Conservation (phyloP, 2,113 vertebrate genomes). For the Siphamia tubifer region DNA sequence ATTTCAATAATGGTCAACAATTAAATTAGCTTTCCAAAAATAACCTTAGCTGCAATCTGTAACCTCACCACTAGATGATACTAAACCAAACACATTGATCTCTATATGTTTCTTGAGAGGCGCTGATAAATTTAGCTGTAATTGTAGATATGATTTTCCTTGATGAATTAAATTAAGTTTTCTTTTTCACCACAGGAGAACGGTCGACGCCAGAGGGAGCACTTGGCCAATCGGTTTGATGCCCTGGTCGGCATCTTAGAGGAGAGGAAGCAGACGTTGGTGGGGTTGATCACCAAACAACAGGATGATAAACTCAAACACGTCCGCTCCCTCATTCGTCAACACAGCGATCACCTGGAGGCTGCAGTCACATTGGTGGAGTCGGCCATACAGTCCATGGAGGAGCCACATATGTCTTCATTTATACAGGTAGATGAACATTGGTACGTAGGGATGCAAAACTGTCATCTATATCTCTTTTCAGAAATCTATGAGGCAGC, state of each 20-base stretch:
- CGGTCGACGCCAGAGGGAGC: constrained; percentile 81
- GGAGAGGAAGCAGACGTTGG: constrained; percentile 87
- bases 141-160: no score
- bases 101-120: no score
- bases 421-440: constrained; percentile 89
- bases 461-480: not conserved
- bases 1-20: no score
- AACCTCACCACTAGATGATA: no score
- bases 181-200: constrained; percentile 80
- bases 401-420: constrained; percentile 86
- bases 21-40: no score
- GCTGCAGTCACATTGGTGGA: constrained; percentile 85
- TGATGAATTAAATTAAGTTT: no score
- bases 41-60: no score
- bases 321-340: constrained; percentile 82
- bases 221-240: constrained; percentile 82
- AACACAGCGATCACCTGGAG: constrained; percentile 87
- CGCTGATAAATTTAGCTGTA: no score
- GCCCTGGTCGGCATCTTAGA: constrained; percentile 83
- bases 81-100: no score
- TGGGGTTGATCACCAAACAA: constrained; percentile 79
- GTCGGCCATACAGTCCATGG: constrained; percentile 85
- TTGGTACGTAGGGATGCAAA: no score
- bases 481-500: no score
- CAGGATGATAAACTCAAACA: constrained; percentile 86